These are phyloP conservation scores for Diorhabda carinulata DNA, from an alignment of 1,140 invertebrate genomes.

Conservation along the genomic window DNA sequence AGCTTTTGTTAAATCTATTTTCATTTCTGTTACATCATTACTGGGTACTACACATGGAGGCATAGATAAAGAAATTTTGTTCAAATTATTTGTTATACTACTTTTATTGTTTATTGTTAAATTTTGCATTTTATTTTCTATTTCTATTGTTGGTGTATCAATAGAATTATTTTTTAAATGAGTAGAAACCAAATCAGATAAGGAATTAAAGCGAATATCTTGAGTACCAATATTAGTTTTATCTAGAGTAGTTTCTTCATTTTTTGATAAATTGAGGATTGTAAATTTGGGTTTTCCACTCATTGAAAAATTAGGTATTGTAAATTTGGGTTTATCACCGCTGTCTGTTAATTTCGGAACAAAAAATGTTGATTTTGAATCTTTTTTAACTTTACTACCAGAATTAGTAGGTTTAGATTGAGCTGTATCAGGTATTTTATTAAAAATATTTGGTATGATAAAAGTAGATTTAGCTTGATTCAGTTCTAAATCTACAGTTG, in stretches of 20 bases:
- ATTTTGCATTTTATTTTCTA: constrained; percentile 10
- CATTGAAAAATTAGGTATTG: constrained; percentile 17
- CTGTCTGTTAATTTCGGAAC: background rate
- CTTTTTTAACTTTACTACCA: too few relatives aligned
- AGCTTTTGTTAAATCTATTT: constrained; percentile 39
- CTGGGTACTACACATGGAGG: background rate
- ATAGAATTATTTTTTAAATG: constrained; percentile 32
- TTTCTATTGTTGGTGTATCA: background rate
- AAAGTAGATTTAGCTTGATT: background rate
- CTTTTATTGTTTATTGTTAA: constrained; percentile 15
- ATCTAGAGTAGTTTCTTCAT: constrained; percentile 10
- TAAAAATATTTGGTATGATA: constrained; percentile 26
- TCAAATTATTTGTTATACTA: background rate
- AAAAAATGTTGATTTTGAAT: background rate
- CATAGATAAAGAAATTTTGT: background rate
- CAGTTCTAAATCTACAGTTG: too few relatives aligned
- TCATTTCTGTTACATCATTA: background rate
- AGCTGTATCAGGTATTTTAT: constrained; percentile 1
- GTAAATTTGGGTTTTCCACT: background rate
- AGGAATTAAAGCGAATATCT: constrained; percentile 8
- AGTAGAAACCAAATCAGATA: constrained; percentile 30
- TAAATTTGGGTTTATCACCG: constrained; percentile 13
- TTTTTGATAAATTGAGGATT: background rate
- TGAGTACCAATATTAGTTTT: background rate
- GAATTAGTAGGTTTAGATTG: background rate